Evolutionary conservation across 2,113 vertebrate species (phyloP).

Genomic region (Anarhynchus alexandrinus): DNA sequence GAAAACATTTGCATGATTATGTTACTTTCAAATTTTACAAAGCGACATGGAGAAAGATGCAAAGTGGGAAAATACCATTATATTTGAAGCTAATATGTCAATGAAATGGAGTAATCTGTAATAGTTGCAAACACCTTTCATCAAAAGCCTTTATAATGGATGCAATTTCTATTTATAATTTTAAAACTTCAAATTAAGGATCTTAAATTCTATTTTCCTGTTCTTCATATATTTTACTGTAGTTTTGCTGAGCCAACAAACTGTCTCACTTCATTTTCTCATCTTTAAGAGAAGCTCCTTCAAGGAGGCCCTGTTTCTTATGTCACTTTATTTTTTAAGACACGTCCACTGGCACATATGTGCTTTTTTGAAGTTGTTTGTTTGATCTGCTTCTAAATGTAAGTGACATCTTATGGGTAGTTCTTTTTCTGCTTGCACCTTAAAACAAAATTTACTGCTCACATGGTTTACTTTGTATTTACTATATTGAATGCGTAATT

Average conservation of each 20-base stretch:
- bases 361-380: background rate
- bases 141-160: background rate
- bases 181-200: background rate
- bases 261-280: background rate
- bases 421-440: background rate
- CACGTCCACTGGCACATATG: background rate
- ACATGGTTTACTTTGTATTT: background rate
- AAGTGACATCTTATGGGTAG: accelerated
- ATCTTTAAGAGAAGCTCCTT: background rate
- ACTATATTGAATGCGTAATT: background rate
- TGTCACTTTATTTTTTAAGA: background rate
- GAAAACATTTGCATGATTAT: background rate
- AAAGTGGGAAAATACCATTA: background rate
- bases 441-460: background rate
- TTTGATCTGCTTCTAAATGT: background rate
- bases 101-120: background rate
- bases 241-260: background rate
- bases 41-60: background rate
- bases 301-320: background rate
- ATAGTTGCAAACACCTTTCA: background rate
- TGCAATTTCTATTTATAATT: background rate
- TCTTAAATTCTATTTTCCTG: background rate
- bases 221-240: background rate
- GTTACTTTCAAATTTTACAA: background rate
- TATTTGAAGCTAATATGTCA: background rate